These are phyloP conservation scores for Episyrphus balteatus DNA, from an alignment of 1,140 invertebrate genomes.

Conservation along the genomic window DNA sequence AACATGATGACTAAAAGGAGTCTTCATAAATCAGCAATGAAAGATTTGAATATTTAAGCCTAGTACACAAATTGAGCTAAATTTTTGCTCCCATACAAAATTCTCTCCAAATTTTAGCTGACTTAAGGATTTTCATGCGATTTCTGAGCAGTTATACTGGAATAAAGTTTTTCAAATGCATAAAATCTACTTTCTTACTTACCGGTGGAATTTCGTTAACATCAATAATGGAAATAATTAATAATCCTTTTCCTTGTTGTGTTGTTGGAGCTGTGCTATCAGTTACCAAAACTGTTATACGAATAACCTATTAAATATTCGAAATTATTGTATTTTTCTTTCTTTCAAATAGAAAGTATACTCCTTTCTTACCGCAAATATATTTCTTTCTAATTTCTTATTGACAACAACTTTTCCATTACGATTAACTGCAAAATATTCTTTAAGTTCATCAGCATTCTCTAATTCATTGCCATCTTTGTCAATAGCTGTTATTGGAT, in stretches of 20 bases:
- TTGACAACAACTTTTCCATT: slow-evolving; percentile 59
- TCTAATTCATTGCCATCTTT: slow-evolving; percentile 67
- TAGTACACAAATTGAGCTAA: too few relatives aligned
- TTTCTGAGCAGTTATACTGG: too few relatives aligned
- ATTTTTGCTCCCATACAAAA: too few relatives aligned
- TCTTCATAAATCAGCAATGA: too few relatives aligned
- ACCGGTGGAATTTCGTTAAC: slow-evolving; percentile 53
- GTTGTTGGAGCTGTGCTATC: slow-evolving; percentile 65
- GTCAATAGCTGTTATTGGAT: slow-evolving; percentile 65
- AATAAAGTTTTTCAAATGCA: too few relatives aligned
- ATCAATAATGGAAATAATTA: slow-evolving; percentile 80
- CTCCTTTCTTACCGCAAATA: slow-evolving; percentile 22
- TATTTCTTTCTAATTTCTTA: slow-evolving; percentile 27
- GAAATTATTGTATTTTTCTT: background rate
- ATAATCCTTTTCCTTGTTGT: slow-evolving; percentile 62
- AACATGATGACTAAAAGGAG: too few relatives aligned
- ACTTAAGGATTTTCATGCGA: too few relatives aligned
- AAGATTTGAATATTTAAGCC: too few relatives aligned
- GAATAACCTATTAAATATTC: slow-evolving; percentile 13
- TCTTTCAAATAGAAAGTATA: background rate
- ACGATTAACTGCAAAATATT: slow-evolving; percentile 62
- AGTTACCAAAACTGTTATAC: slow-evolving; percentile 62
- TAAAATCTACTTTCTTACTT: slow-evolving; percentile 4
- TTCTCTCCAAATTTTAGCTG: too few relatives aligned
- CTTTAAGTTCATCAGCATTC: slow-evolving; percentile 44